A percentile compares a stretch with the other conserved stretches of the same genome.
Evolutionary conservation across 2,888 invertebrate genomes (phyloP).

Genomic region (Lasioglossum zephyrum): DNA sequence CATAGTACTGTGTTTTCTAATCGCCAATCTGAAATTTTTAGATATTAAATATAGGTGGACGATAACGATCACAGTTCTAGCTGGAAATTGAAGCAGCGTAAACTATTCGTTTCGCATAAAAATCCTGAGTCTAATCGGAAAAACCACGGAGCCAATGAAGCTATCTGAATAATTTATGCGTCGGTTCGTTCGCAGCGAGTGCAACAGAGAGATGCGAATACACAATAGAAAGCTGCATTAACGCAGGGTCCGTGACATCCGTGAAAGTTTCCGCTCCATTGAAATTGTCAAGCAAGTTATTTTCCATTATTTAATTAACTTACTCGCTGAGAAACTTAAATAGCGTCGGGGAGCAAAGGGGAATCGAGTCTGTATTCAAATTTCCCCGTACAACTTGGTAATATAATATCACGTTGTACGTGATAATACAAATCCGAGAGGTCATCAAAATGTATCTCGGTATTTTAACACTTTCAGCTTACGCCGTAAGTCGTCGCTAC

Average conservation of each 20-base stretch:
- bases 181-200: neutral
- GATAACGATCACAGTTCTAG: too few species aligned
- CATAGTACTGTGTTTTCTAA: neutral
- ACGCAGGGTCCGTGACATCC: neutral
- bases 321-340: conserved; percentile 27
- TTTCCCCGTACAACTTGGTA: conserved; percentile 18
- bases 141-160: neutral
- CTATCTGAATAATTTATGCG: neutral
- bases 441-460: conserved; percentile 29
- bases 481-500: conserved; percentile 29
- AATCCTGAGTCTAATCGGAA: too few species aligned
- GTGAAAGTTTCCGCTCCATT: conserved; percentile 24
- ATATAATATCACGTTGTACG: conserved; percentile 19
- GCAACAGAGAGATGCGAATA: neutral
- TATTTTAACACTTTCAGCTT: conserved; percentile 42
- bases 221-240: conserved; percentile 17
- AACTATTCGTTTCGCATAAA: too few species aligned
- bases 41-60: neutral
- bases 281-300: conserved; percentile 34
- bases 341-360: neutral
- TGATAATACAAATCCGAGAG: conserved; percentile 30
- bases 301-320: conserved; percentile 43
- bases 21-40: neutral
- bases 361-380: conserved; percentile 19
- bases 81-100: too few species aligned